Conservation (phyloP, 1,140 invertebrate species). For the Propsilocerus akamusi region DNA sequence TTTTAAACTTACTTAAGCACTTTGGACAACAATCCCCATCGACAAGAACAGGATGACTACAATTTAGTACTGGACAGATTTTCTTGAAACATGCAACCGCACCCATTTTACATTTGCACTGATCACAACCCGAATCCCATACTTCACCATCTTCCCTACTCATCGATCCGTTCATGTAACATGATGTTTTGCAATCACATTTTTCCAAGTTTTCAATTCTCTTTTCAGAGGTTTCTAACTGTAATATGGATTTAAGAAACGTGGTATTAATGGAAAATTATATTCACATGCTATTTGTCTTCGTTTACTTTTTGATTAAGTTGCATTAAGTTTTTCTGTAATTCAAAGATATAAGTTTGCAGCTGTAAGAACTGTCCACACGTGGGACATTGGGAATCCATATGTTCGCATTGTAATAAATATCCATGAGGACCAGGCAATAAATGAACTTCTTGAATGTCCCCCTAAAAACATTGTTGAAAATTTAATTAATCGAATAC, state of each 20-base stretch:
- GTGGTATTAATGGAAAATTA: neutral
- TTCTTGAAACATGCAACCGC: slow-evolving; percentile 59
- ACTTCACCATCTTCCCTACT: slow-evolving; percentile 60
- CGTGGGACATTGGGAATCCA: slow-evolving; percentile 72
- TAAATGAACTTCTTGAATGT: slow-evolving; percentile 69
- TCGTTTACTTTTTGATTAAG: slow-evolving; percentile 35
- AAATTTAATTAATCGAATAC: slow-evolving; percentile 9
- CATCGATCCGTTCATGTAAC: slow-evolving; percentile 51
- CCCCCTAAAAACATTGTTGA: slow-evolving; percentile 59
- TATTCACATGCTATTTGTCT: neutral
- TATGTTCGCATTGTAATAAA: slow-evolving; percentile 64
- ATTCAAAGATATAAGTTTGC: slow-evolving; percentile 46
- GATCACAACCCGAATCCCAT: slow-evolving; percentile 63
- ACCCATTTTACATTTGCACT: slow-evolving; percentile 71
- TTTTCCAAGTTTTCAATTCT: slow-evolving; percentile 58
- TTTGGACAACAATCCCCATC: slow-evolving; percentile 68
- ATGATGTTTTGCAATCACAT: slow-evolving; percentile 80
- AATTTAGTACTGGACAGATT: slow-evolving; percentile 51
- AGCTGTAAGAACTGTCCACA: slow-evolving; percentile 72
- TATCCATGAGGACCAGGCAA: slow-evolving; percentile 70
- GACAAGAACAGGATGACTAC: slow-evolving; percentile 58
- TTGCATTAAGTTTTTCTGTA: slow-evolving; percentile 35
- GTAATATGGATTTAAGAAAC: slow-evolving; percentile 9
- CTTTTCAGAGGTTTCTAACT: slow-evolving; percentile 60
- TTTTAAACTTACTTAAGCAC: slow-evolving; percentile 58